Evolutionary conservation across 2,113 vertebrate species (phyloP).

Genomic region (Misgurnus anguillicaudatus): DNA sequence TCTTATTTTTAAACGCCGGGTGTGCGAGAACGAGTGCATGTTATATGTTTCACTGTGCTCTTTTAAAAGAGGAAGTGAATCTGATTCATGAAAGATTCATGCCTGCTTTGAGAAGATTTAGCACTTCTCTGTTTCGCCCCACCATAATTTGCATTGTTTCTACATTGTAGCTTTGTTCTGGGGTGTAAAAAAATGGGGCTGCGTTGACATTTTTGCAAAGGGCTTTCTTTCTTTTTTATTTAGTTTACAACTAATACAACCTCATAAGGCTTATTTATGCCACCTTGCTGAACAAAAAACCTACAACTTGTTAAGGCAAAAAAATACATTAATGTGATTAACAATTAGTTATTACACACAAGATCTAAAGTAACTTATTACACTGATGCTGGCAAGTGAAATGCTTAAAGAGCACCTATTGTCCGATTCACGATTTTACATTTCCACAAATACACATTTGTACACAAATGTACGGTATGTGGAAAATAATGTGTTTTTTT

Average conservation of each 20-base stretch:
- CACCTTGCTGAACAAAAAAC: too few relatives aligned
- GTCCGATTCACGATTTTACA: too few relatives aligned
- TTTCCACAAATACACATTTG: too few relatives aligned
- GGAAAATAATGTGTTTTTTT: too few relatives aligned
- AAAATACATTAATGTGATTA: too few relatives aligned
- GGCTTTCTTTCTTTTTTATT: constrained; percentile 9
- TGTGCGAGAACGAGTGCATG: neutral
- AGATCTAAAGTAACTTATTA: too few relatives aligned
- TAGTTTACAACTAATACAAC: neutral
- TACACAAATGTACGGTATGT: too few relatives aligned
- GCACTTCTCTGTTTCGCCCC: constrained; percentile 49
- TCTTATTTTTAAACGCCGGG: constrained; percentile 46
- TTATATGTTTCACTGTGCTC: constrained; percentile 27
- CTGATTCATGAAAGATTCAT: constrained; percentile 55
- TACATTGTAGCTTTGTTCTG: constrained; percentile 23
- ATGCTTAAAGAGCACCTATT: too few relatives aligned
- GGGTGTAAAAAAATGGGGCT: constrained; percentile 24
- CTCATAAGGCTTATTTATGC: too few relatives aligned
- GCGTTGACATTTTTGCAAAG: constrained; percentile 37
- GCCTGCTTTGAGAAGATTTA: constrained; percentile 55
- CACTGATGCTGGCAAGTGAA: too few relatives aligned
- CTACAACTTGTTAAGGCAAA: too few relatives aligned
- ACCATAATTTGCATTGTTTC: constrained; percentile 50
- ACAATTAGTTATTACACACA: too few relatives aligned
- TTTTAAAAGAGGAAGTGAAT: constrained; percentile 39